Evolutionary conservation across 2,888 invertebrate species (phyloP).

Genomic region (Phyllotreta cruciferae): DNA sequence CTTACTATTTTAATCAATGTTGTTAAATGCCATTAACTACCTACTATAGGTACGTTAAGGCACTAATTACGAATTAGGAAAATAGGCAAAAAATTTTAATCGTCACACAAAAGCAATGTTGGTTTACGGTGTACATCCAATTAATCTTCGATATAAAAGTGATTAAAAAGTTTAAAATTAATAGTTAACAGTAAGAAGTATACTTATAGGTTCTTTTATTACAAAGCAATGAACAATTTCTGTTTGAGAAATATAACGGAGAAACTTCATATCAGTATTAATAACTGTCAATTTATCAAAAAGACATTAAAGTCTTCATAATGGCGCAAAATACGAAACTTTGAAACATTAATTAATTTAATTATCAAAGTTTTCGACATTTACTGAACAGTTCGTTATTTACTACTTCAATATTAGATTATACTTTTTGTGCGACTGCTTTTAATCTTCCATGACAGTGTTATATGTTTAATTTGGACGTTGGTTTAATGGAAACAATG

Average conservation of each 20-base stretch:
- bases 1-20: no score
- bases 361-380: conserved; percentile 62
- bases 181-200: conserved; percentile 4
- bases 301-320: conserved; percentile 54
- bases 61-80: no score
- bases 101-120: no score
- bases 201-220: conserved; percentile 8
- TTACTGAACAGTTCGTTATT: conserved; percentile 58
- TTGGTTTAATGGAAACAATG: conserved; percentile 28
- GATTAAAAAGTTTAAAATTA: conserved; percentile 18
- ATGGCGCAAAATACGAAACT: conserved; percentile 54
- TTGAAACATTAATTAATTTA: conserved; percentile 61
- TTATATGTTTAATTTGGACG: conserved; percentile 35
- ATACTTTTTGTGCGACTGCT: conserved; percentile 45
- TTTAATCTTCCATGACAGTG: conserved; percentile 35
- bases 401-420: conserved; percentile 57
- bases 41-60: no score
- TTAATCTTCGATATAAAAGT: conserved; percentile 10
- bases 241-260: conserved; percentile 27
- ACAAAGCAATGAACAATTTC: conserved; percentile 20
- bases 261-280: conserved; percentile 52
- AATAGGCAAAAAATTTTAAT: no score
- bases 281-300: conserved; percentile 58
- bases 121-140: no score
- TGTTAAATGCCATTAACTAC: no score